Conservation (phyloP, 2,797 vertebrate species). For the Peromyscus aztecus region DNA sequence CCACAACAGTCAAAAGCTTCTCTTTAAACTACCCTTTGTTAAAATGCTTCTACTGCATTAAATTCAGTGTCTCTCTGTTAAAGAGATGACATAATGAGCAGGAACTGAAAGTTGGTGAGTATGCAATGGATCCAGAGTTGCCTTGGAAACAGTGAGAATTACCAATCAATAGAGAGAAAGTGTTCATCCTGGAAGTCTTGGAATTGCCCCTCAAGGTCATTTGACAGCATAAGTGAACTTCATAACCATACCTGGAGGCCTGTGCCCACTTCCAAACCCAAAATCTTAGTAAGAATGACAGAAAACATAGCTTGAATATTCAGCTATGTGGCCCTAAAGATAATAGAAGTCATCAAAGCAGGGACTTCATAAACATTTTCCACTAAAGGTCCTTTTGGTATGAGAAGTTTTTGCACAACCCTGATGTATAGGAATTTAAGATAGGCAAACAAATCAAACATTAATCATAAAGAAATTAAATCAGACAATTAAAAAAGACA, state of each 20-base stretch:
- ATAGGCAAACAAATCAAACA: neutral
- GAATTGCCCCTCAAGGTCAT: neutral
- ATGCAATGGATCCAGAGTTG: conserved; percentile 52
- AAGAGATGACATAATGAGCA: conserved; percentile 42
- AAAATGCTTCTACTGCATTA: conserved; percentile 58
- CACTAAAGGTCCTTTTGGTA: neutral
- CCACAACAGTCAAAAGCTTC: neutral
- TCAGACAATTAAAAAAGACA: neutral
- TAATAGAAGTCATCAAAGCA: neutral
- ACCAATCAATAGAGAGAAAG: conserved; percentile 49
- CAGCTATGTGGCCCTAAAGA: neutral
- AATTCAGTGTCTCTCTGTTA: conserved; percentile 45
- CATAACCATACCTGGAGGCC: neutral
- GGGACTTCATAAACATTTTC: neutral
- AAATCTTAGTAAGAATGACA: neutral
- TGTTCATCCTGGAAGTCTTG: conserved; percentile 42
- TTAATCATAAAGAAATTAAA: neutral
- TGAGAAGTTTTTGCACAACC: neutral
- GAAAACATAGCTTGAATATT: neutral
- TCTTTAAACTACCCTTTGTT: conserved; percentile 47
- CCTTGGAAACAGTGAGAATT: conserved; percentile 59
- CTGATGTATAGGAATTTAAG: neutral
- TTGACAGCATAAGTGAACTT: neutral
- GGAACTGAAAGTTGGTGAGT: conserved; percentile 15
- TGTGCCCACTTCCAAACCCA: neutral